Evolutionary conservation across 2,113 vertebrate genomes (phyloP).

Genomic region (Mohoua ochrocephala): DNA sequence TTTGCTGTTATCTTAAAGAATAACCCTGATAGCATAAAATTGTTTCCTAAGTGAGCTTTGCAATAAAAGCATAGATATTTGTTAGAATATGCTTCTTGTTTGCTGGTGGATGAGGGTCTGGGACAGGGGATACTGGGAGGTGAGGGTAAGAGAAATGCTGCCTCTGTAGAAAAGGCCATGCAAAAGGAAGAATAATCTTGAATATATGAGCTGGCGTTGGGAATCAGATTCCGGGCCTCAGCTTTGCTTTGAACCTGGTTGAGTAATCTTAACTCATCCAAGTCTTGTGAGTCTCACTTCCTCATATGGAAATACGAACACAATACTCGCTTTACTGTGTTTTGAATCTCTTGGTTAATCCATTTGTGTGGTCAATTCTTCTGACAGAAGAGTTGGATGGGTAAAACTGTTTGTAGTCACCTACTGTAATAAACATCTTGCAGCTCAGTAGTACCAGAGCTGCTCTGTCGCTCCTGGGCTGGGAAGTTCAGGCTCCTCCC

Average conservation of each 20-base stretch:
- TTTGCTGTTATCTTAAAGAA: neutral
- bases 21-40: neutral
- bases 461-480: neutral
- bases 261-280: neutral
- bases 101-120: neutral
- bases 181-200: neutral
- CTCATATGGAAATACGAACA: neutral
- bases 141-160: neutral
- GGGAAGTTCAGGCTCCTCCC: neutral
- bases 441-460: neutral
- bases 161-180: neutral
- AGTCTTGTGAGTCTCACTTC: neutral
- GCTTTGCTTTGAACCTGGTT: neutral
- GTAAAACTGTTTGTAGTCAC: neutral
- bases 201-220: neutral
- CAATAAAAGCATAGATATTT: neutral
- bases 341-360: neutral
- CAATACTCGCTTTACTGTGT: neutral
- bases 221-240: neutral
- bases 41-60: fast-evolving
- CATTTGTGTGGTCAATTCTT: neutral
- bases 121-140: neutral
- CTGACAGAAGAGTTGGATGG: neutral
- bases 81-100: neutral
- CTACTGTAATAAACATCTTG: neutral